Evolutionary conservation across 2,797 vertebrate species (phyloP).

Genomic region (Dryobates pubescens): DNA sequence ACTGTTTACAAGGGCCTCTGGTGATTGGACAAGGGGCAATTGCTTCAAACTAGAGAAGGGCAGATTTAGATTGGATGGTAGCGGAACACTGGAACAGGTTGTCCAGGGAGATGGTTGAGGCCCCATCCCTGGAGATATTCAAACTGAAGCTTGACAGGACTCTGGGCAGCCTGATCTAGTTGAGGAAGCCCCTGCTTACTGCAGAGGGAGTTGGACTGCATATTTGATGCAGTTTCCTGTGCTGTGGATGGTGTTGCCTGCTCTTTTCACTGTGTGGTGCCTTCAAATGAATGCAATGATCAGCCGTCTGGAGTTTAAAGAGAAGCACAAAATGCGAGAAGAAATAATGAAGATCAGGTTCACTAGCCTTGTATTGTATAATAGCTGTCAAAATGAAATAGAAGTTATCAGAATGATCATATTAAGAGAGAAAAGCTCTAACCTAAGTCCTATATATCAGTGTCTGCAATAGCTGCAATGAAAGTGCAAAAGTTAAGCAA

Average conservation of each 20-base stretch:
- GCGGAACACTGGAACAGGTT: no score
- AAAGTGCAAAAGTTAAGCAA: constrained; percentile 54
- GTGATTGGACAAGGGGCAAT: no score
- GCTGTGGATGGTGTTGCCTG: neutral
- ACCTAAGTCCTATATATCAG: constrained; percentile 13
- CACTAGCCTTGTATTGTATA: constrained; percentile 37
- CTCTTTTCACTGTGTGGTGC: neutral
- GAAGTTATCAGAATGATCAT: constrained; percentile 56
- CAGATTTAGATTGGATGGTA: no score
- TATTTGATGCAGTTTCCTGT: neutral
- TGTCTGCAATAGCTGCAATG: constrained; percentile 26
- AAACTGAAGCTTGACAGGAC: no score
- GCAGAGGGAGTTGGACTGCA: neutral
- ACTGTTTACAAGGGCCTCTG: no score
- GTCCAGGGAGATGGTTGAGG: no score
- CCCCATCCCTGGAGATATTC: no score
- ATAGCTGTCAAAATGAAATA: constrained; percentile 64
- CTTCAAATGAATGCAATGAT: neutral
- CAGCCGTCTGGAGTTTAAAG: constrained; percentile 2
- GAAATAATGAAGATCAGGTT: constrained; percentile 61
- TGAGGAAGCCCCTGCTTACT: no score
- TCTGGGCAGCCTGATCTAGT: no score
- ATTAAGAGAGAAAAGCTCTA: constrained; percentile 50
- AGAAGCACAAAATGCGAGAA: constrained; percentile 31
- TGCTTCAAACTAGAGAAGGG: no score